Evolutionary conservation across 2,888 invertebrate genomes (phyloP).

Genomic region (Rotaria socialis): DNA sequence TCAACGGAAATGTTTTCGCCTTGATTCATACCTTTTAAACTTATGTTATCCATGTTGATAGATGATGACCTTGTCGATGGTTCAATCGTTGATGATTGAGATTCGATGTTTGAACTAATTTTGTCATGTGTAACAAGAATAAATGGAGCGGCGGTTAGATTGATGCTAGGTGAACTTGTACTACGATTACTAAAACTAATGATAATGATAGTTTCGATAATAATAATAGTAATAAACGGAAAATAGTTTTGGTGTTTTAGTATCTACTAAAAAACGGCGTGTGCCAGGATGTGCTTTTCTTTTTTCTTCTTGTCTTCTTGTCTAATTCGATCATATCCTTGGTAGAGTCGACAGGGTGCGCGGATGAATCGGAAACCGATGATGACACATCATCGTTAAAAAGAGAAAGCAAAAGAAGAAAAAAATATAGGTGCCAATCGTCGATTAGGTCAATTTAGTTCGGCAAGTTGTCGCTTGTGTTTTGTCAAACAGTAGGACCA

Average conservation of each 20-base stretch:
- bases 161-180: background rate
- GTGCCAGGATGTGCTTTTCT: background rate
- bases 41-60: slow-evolving; percentile 30
- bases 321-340: slow-evolving; percentile 23
- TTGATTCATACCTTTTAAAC: background rate
- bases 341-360: slow-evolving; percentile 1
- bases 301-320: background rate
- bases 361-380: slow-evolving; percentile 4
- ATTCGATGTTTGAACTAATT: background rate
- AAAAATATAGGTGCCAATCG: background rate
- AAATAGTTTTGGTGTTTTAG: background rate
- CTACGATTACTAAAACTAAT: background rate
- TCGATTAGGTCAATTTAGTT: slow-evolving; percentile 13
- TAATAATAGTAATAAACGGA: background rate
- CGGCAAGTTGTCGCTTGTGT: background rate
- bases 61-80: background rate
- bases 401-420: slow-evolving; percentile 3
- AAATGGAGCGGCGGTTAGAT: background rate
- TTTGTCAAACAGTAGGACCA: slow-evolving; percentile 6
- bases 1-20: too few species aligned
- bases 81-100: background rate
- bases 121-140: background rate
- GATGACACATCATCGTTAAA: background rate
- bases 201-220: background rate
- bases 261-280: background rate